These are phyloP conservation scores for Chaitophorus viminalis DNA, from an alignment of 2,888 invertebrate species.

Conservation along the genomic window DNA sequence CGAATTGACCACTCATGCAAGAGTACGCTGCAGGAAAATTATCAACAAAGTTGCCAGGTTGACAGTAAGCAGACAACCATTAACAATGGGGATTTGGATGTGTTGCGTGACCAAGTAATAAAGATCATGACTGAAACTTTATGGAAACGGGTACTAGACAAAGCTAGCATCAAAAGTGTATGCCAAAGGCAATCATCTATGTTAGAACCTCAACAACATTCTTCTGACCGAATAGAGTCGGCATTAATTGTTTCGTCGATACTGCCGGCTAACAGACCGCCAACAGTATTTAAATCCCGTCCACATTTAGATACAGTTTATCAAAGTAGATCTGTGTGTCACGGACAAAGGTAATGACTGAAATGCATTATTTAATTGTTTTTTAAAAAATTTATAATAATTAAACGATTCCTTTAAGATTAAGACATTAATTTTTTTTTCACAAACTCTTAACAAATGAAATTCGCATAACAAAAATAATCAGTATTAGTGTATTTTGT, in stretches of 20 bases:
- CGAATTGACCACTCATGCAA: neutral
- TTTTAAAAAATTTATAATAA: neutral
- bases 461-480: neutral
- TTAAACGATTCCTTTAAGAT: neutral
- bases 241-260: conserved; percentile 44
- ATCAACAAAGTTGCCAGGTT: neutral
- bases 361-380: neutral
- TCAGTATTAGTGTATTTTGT: neutral
- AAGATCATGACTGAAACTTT: conserved; percentile 46
- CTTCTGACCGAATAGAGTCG: conserved; percentile 40
- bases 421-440: neutral
- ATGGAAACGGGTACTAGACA: conserved; percentile 39
- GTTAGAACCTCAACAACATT: neutral
- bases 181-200: neutral
- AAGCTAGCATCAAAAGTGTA: neutral
- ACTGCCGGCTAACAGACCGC: conserved; percentile 12
- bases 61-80: neutral
- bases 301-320: conserved; percentile 10
- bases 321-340: neutral
- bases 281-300: conserved; percentile 1
- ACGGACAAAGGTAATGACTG: neutral
- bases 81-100: neutral
- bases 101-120: conserved; percentile 26
- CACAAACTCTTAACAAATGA: neutral
- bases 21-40: neutral